phyloP scores from a whole-genome alignment of 1,140 invertebrate species.

The Myzus persicae region DNA sequence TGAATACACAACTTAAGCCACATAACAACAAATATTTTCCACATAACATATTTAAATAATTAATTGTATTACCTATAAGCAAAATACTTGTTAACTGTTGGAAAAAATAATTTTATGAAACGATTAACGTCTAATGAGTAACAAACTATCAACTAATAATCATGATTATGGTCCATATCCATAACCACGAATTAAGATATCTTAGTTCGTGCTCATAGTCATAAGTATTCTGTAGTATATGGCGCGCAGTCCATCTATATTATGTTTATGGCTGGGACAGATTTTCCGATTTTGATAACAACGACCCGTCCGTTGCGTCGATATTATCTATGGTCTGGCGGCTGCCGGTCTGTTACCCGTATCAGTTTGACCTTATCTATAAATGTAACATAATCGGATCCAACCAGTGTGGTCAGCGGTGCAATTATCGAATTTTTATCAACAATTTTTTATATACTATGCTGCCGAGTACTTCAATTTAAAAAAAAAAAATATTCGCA shows the following conservation, averaged over 20 bases:
- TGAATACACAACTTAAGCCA: background rate
- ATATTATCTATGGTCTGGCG: background rate
- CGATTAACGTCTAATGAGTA: too few species aligned
- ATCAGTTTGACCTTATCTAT: slow-evolving; percentile 49
- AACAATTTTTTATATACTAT: background rate
- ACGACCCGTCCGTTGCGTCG: too few species aligned
- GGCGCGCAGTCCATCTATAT: too few species aligned
- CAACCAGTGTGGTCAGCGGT: background rate
- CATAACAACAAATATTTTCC: background rate
- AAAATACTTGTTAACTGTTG: background rate
- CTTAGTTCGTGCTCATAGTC: too few species aligned
- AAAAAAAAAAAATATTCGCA: background rate
- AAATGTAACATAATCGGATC: background rate
- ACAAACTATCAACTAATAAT: too few species aligned
- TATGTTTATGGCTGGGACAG: too few species aligned
- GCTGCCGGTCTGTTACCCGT: background rate
- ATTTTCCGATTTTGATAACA: too few species aligned
- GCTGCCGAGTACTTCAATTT: background rate
- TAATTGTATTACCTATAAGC: background rate
- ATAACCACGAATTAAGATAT: too few species aligned
- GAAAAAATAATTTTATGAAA: too few species aligned
- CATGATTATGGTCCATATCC: too few species aligned
- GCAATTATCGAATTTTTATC: background rate
- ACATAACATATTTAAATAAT: background rate
- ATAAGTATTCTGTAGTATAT: too few species aligned